Percentiles rank a stretch among this genome's conserved stretches.
phyloP scores from a whole-genome alignment of 2,113 vertebrate species.

The Bettongia penicillata region DNA sequence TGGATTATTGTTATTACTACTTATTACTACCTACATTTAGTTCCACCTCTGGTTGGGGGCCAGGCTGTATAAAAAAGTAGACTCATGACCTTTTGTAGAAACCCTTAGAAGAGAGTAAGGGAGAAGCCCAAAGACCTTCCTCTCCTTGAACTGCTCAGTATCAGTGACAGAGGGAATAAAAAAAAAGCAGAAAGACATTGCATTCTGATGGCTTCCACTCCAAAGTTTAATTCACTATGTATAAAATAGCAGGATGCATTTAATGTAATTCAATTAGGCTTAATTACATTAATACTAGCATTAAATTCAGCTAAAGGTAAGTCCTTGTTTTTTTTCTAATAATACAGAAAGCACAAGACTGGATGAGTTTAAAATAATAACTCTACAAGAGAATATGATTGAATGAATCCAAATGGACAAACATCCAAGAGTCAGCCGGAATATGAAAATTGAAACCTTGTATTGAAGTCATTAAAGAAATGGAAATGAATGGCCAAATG shows the following conservation, averaged over 20 bases:
- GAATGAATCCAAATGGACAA: conserved; percentile 75
- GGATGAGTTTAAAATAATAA: conserved; percentile 83
- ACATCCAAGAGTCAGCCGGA: conserved; percentile 72
- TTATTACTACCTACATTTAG: not conserved
- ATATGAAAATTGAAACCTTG: conserved; percentile 74
- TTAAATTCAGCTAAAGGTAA: conserved; percentile 80
- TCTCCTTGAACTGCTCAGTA: not conserved
- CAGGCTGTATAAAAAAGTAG: not conserved
- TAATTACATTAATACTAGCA: conserved; percentile 81
- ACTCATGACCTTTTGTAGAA: not conserved
- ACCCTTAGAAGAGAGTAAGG: not conserved
- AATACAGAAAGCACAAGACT: conserved; percentile 82
- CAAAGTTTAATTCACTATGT: conserved; percentile 19
- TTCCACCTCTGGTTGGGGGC: not conserved
- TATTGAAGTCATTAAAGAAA: conserved; percentile 78
- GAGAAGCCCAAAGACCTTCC: not conserved
- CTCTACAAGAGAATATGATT: conserved; percentile 76
- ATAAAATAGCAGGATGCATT: conserved; percentile 78
- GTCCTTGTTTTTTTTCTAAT: conserved; percentile 78
- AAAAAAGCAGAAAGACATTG: not conserved
- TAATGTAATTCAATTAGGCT: conserved; percentile 79
- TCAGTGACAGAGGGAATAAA: not conserved
- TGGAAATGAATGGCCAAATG: conserved; percentile 70
- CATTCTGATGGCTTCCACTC: not conserved
- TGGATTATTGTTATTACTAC: too few species aligned